Evolutionary conservation across 2,797 vertebrate species (phyloP).

Genomic region (Chelmon rostratus): DNA sequence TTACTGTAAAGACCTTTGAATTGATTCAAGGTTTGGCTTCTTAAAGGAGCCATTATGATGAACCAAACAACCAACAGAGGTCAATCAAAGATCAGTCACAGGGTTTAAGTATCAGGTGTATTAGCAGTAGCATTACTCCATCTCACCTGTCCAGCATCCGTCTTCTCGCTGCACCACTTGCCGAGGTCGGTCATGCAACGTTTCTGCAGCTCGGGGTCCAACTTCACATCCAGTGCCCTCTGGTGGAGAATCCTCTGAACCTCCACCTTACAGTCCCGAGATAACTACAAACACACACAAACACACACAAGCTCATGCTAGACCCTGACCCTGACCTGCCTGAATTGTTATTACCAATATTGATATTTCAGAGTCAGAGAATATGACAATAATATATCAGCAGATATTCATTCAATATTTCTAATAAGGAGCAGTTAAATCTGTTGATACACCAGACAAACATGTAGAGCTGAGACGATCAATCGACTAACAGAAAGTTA

Average conservation of each 20-base stretch:
- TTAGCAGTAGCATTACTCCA: too few species aligned
- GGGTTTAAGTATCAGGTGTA: not conserved
- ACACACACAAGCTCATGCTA: not conserved
- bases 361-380: not conserved
- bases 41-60: too few species aligned
- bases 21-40: not conserved
- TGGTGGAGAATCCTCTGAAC: conserved; percentile 97
- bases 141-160: conserved; percentile 89
- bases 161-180: conserved; percentile 99
- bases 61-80: not conserved
- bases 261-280: conserved; percentile 95
- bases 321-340: too few species aligned
- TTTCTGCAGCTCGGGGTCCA: conserved; percentile 94
- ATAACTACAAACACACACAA: conserved; percentile 85
- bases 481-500: too few species aligned
- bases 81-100: not conserved
- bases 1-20: not conserved
- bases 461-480: too few species aligned
- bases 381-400: not conserved
- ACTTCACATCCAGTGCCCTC: conserved; percentile 96
- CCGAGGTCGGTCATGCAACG: conserved; percentile 96
- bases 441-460: too few species aligned
- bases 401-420: not conserved
- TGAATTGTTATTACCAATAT: not conserved
- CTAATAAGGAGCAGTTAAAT: not conserved